Evolutionary conservation across 2,113 vertebrate species (phyloP).

Genomic region (Henicopernis longicauda): DNA sequence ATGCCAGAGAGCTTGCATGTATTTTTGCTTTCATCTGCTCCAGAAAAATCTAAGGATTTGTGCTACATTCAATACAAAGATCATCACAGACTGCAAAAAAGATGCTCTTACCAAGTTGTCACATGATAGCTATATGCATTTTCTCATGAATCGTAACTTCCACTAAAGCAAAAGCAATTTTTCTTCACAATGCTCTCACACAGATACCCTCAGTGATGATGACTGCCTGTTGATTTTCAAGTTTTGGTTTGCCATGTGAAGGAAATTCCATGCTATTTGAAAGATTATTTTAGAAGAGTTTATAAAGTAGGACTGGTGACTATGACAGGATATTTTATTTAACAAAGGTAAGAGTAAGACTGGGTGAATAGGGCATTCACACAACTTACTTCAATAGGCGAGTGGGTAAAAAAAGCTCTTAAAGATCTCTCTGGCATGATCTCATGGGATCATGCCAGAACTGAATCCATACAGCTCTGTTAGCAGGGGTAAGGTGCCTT

Average conservation of each 20-base stretch:
- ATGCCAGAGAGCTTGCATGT: not conserved
- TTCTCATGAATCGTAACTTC: not conserved
- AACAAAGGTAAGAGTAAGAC: not conserved
- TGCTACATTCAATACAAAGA: not conserved
- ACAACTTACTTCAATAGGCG: not conserved
- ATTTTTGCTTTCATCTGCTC: not conserved
- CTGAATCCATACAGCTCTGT: not conserved
- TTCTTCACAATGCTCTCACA: not conserved
- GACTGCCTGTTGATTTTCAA: not conserved
- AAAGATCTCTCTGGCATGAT: not conserved
- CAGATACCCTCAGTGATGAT: not conserved
- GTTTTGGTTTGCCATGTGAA: not conserved
- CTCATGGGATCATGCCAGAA: not conserved
- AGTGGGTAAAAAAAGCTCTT: not conserved
- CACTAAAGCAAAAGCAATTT: constrained; percentile 20
- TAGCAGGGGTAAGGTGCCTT: not conserved
- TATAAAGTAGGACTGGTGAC: not conserved
- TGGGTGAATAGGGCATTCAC: not conserved
- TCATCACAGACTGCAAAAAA: not conserved
- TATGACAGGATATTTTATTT: not conserved
- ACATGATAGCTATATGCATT: not conserved
- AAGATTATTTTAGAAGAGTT: not conserved
- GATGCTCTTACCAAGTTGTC: not conserved
- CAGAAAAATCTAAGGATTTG: not conserved
- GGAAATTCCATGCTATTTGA: not conserved